Percentiles rank a stretch among this genome's conserved stretches.
phyloP scores from a whole-genome alignment of 1,140 invertebrate species.

The Eufriesea mexicana region DNA sequence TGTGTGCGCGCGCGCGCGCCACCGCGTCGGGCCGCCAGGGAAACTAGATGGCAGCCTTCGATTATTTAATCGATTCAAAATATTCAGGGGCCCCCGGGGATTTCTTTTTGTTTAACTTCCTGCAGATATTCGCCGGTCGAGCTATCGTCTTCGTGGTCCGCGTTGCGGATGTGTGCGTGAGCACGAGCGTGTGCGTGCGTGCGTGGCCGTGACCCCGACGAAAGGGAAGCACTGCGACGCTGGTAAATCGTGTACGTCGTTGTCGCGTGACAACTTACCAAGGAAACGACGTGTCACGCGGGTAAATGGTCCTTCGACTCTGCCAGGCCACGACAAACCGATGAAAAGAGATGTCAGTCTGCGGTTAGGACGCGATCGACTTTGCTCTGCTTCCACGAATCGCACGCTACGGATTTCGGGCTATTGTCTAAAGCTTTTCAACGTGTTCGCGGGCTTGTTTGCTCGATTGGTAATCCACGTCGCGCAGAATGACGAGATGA shows the following conservation, averaged over 20 bases:
- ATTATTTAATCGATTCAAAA: conserved; percentile 83
- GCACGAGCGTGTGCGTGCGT: neutral
- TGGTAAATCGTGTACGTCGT: conserved; percentile 41
- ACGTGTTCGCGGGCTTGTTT: neutral
- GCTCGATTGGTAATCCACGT: too few species aligned
- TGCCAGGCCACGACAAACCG: conserved; percentile 14
- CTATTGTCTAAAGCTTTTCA: conserved; percentile 13
- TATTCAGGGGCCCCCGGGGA: conserved; percentile 75
- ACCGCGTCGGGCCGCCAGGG: too few species aligned
- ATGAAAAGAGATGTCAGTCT: conserved; percentile 47
- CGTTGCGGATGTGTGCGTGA: neutral
- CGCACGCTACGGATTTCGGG: neutral
- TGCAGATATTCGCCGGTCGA: conserved; percentile 72
- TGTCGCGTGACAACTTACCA: conserved; percentile 56
- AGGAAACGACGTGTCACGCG: conserved; percentile 67
- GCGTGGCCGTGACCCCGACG: conserved; percentile 39
- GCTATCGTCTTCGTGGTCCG: conserved; percentile 54
- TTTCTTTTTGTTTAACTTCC: conserved; percentile 81
- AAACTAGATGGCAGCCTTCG: conserved; percentile 79
- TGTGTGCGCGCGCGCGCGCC: neutral
- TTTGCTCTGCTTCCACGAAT: conserved; percentile 13
- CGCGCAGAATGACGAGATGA: too few species aligned
- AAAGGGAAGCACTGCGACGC: conserved; percentile 43
- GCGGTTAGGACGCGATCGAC: conserved; percentile 45
- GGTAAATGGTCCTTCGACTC: conserved; percentile 62